phyloP scores from a whole-genome alignment of 1,140 invertebrate genomes.

The Tetragnatha versicolor region DNA sequence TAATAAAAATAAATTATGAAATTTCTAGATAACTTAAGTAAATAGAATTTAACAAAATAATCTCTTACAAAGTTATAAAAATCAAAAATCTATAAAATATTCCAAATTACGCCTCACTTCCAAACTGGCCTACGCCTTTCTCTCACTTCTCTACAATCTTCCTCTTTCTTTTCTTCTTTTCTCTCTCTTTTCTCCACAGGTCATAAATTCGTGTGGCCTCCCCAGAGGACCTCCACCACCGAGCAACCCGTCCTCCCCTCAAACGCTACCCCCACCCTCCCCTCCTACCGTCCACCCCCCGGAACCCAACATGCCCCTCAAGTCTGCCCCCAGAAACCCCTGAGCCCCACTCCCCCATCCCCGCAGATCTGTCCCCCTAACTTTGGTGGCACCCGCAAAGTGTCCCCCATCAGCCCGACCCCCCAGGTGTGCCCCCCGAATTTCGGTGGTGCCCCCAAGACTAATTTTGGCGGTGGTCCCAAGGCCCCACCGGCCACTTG shows the following conservation, averaged over 20 bases:
- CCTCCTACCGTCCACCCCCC: constrained; percentile 52
- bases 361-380: background rate
- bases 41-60: no score
- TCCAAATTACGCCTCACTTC: no score
- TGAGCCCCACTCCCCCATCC: background rate
- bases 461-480: background rate
- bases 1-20: no score
- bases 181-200: constrained; percentile 39
- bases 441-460: background rate
- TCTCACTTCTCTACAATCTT: constrained; percentile 32
- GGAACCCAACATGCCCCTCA: constrained; percentile 49
- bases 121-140: no score
- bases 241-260: constrained; percentile 30
- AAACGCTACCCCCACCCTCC: constrained; percentile 40
- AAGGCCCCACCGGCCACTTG: constrained; percentile 20
- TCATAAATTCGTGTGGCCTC: constrained; percentile 71
- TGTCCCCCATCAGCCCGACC: constrained; percentile 14
- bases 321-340: constrained; percentile 17
- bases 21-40: no score
- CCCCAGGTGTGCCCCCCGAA: background rate
- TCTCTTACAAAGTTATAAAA: no score
- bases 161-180: constrained; percentile 34
- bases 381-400: background rate
- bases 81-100: no score
- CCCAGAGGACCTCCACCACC: constrained; percentile 58